Evolutionary conservation across 2,888 invertebrate species (phyloP), one percentile per base, ranked within the genome.

Genomic region (Pogonocherus hispidulus): DNA sequence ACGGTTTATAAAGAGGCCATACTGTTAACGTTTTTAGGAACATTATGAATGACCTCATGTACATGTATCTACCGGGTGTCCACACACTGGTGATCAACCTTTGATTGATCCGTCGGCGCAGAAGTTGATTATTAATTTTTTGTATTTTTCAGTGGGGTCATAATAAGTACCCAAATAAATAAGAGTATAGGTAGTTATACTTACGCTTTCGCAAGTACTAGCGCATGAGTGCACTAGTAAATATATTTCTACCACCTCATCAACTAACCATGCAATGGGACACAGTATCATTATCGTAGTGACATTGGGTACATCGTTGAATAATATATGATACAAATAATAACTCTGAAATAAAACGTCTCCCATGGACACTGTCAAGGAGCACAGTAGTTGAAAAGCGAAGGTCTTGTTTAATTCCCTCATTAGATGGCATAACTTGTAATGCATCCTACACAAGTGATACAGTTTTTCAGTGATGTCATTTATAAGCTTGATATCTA

Each of bases 391-490:
- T 23, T 59, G 59, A 35, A 59, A 59, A 8, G 59, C 47, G 32
- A 59, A 59, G 6, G 59, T 32, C n/a, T 35, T 59, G 59, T 59
- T 59, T 18, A 59, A 19, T 19, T 59, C 59, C 19, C 59, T 59
- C 35, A 47, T 59, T 16, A 59, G 47, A 14, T 59, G 47, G n/a
- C 59, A 59, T 9, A 59, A 47, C 19, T 47, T 59, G 19, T 59
- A 59, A 47, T 59, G 59, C 59, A 59, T 47, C n/a, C 59, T 46
- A 22, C 59, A 59, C n/a, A 59, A 19, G 32, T 59, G 46, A 14
- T 59, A 59, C 1, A 59, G 14, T 32, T 47, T 59, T 19, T 59
- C 47, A 1, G 47, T 59, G 14, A 35, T 32, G 19, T 59, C 59
- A 9, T 59, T 46, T 46, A 59, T 19, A 11, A 23, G 8, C 1